Percentiles rank a stretch among this genome's conserved stretches.
These are phyloP conservation scores for Tanytarsus gracilentus DNA, from an alignment of 2,888 invertebrate species.

Conservation along the genomic window DNA sequence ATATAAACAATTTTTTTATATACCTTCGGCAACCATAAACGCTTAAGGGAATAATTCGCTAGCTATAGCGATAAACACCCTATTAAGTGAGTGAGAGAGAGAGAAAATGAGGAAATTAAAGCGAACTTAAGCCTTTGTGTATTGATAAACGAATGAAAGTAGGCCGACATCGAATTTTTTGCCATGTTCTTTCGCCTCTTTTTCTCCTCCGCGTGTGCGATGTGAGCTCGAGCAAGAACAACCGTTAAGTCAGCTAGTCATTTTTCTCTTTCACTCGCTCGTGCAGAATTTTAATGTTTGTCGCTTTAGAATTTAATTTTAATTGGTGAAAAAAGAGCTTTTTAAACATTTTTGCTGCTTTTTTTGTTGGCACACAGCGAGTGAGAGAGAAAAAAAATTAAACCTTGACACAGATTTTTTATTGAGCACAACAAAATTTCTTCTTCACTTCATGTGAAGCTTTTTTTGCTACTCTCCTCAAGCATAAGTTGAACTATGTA, in stretches of 20 bases:
- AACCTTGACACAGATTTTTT: constrained; percentile 25
- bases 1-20: background rate
- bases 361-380: constrained; percentile 5
- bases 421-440: background rate
- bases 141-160: background rate
- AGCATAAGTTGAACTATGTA: too few species aligned
- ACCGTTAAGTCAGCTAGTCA: constrained; percentile 1
- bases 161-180: constrained; percentile 5
- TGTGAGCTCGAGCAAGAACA: too few species aligned
- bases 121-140: too few species aligned
- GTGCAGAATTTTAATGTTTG: background rate
- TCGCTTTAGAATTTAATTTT: background rate
- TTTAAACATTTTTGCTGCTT: background rate
- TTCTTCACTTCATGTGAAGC: constrained; percentile 3
- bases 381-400: background rate
- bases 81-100: background rate
- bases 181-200: constrained; percentile 2
- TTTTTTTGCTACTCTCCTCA: background rate
- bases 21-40: background rate
- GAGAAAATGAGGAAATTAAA: constrained; percentile 8
- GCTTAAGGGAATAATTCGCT: constrained; percentile 8
- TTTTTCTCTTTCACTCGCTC: background rate
- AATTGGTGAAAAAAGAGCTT: background rate
- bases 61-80: too few species aligned
- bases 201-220: background rate